Evolutionary conservation across 1,140 invertebrate genomes (phyloP).

Genomic region (Ptiloglossa arizonensis): DNA sequence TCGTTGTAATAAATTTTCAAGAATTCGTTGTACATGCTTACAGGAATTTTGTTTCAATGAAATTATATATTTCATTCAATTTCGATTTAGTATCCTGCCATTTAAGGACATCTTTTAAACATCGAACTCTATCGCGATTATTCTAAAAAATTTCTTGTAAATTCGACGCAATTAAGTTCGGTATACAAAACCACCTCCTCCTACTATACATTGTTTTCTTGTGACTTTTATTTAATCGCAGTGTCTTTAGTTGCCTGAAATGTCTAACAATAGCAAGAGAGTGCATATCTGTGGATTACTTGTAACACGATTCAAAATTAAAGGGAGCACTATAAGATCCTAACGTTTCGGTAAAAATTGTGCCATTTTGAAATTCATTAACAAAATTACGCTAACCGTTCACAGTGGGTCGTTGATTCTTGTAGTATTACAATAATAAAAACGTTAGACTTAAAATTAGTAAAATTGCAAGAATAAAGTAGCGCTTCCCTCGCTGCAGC

Average conservation of each 20-base stretch:
- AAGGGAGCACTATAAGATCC: conserved; percentile 46
- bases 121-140: not conserved
- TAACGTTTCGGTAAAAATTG: not conserved
- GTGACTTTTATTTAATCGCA: conserved; percentile 50
- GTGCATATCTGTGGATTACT: conserved; percentile 23
- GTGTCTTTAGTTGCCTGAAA: conserved; percentile 66
- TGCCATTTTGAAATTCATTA: not conserved
- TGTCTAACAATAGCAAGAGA: conserved; percentile 31
- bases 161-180: not conserved
- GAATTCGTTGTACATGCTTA: too few relatives aligned
- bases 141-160: not conserved
- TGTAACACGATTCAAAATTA: conserved; percentile 11
- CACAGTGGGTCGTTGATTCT: conserved; percentile 57
- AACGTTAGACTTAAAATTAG: conserved; percentile 38
- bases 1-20: too few relatives aligned
- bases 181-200: conserved; percentile 19
- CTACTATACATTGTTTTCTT: conserved; percentile 28
- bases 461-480: conserved; percentile 21
- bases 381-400: conserved; percentile 41
- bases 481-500: conserved; percentile 46
- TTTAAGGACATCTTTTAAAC: not conserved
- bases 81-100: not conserved
- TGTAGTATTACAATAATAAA: conserved; percentile 15
- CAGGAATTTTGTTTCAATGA: not conserved
- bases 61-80: too few relatives aligned